Conservation (phyloP, 2,797 vertebrate species). For the Pogoniulus pusillus region DNA sequence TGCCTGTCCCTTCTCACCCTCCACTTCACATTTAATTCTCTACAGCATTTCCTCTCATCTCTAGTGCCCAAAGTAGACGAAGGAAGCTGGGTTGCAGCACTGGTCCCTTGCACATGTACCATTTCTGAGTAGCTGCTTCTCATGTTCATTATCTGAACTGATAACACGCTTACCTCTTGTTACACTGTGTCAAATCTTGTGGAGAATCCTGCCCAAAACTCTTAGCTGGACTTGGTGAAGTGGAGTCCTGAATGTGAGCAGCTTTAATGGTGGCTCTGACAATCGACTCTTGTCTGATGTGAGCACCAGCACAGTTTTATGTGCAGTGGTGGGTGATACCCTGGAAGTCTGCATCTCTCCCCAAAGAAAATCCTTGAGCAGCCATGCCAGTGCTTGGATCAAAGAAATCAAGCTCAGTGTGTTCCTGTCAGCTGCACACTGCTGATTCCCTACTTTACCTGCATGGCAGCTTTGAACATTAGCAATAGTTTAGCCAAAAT, state of each 20-base stretch:
- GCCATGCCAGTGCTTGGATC: not conserved
- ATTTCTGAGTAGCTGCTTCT: slow-evolving; percentile 58
- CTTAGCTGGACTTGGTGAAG: not conserved
- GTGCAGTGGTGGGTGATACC: not conserved
- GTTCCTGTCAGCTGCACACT: not conserved
- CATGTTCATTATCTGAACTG: slow-evolving; percentile 25
- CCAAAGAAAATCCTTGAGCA: not conserved
- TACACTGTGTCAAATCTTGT: not conserved
- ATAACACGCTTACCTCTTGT: not conserved
- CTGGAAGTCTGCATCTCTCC: not conserved
- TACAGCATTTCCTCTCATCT: not conserved
- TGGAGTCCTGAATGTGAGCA: not conserved
- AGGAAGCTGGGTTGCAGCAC: not conserved
- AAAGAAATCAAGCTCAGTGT: not conserved
- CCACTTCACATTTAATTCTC: not conserved
- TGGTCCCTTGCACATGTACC: slow-evolving; percentile 34
- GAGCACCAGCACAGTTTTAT: not conserved
- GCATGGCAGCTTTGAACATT: not conserved
- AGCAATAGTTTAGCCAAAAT: not conserved
- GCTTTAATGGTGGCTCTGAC: not conserved
- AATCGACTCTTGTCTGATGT: not conserved
- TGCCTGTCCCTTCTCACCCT: not conserved
- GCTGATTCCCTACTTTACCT: not conserved
- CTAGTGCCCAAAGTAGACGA: not conserved
- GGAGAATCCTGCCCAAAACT: not conserved